Percentiles rank a stretch among this genome's conserved stretches.
Conservation (phyloP, 2,888 invertebrate genomes). For the Phyto melanocephala region DNA sequence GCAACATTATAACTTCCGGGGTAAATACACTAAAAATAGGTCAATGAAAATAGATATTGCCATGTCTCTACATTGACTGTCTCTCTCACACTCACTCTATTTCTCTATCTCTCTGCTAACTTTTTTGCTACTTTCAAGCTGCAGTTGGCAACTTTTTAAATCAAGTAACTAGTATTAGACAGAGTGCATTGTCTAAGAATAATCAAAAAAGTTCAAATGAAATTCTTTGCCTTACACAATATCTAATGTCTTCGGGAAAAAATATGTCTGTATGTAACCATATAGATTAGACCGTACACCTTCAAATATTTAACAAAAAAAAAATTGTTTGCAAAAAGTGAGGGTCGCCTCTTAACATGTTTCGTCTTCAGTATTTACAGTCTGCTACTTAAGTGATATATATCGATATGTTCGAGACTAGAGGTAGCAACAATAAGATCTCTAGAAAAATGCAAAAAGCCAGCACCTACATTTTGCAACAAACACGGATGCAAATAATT, state of each 20-base stretch:
- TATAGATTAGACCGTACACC: no score
- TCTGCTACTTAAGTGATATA: no score
- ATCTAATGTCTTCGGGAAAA: slow-evolving; percentile 27
- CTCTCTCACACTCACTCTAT: slow-evolving; percentile 3
- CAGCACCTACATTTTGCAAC: no score
- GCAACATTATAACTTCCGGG: slow-evolving; percentile 68
- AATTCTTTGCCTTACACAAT: slow-evolving; percentile 49
- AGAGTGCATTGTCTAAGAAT: slow-evolving; percentile 27
- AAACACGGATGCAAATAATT: no score
- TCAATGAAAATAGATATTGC: slow-evolving; percentile 67
- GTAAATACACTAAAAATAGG: slow-evolving; percentile 69
- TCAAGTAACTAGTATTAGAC: slow-evolving; percentile 13
- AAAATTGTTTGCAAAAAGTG: no score
- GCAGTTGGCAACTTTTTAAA: not conserved
- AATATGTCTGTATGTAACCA: not conserved
- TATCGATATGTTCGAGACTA: no score
- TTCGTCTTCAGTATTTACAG: no score
- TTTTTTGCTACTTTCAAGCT: not conserved
- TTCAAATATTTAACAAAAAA: no score
- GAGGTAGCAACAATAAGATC: no score
- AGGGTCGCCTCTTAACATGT: no score
- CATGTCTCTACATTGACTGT: slow-evolving; percentile 25
- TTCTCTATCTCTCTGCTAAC: not conserved
- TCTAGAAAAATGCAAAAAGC: no score
- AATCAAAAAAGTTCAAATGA: slow-evolving; percentile 57